Conservation (phyloP, 2,113 vertebrate species). For the Peromyscus maniculatus region DNA sequence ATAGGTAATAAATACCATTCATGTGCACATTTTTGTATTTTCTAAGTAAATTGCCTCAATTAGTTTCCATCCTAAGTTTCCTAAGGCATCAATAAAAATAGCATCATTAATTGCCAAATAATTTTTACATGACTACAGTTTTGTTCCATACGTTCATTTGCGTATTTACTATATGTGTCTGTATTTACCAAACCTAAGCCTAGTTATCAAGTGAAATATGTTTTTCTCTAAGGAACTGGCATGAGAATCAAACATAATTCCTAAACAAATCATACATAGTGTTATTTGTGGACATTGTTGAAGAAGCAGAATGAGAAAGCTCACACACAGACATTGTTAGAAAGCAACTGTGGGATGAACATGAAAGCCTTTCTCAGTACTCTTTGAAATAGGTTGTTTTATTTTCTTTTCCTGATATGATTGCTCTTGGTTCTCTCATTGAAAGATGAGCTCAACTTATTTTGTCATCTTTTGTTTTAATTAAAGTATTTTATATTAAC, state of each 20-base stretch:
- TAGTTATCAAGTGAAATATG: constrained; percentile 30
- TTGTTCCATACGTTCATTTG: constrained; percentile 62
- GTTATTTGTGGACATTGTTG: background rate
- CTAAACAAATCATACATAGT: background rate
- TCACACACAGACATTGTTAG: background rate
- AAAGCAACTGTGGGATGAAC: too few relatives aligned
- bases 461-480: background rate
- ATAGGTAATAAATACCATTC: constrained; percentile 56
- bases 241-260: constrained; percentile 53
- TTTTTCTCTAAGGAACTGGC: constrained; percentile 57
- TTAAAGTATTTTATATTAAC: background rate
- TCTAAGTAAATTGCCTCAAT: constrained; percentile 77
- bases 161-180: constrained; percentile 29
- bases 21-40: constrained; percentile 70
- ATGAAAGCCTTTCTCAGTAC: background rate
- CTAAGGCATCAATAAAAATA: constrained; percentile 63
- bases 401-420: background rate
- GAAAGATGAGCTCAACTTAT: constrained; percentile 11
- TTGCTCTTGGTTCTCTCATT: background rate
- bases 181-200: constrained; percentile 48
- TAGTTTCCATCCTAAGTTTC: constrained; percentile 75
- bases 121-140: constrained; percentile 65
- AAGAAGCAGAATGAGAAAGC: background rate
- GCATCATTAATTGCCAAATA: constrained; percentile 71
- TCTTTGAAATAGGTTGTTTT: background rate